A percentile compares a stretch with the other conserved stretches of the same genome.
phyloP scores from a whole-genome alignment of 2,888 invertebrate genomes.

The Cheilosia urbana region DNA sequence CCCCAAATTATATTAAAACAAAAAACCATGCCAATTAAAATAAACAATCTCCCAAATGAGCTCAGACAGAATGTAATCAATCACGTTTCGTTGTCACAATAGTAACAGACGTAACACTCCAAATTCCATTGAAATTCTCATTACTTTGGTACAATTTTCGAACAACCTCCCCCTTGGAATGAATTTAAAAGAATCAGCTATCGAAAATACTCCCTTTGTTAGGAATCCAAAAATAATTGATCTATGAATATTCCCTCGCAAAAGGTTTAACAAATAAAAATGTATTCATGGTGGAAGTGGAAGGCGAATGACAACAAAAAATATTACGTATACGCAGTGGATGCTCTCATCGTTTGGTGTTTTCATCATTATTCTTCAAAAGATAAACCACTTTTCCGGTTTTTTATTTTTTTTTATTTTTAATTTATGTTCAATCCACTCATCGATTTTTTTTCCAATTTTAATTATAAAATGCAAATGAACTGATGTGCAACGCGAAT shows the following conservation, averaged over 20 bases:
- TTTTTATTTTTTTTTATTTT: not conserved
- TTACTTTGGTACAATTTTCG: not conserved
- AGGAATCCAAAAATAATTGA: slow-evolving; percentile 34
- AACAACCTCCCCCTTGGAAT: not conserved
- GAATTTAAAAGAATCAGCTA: not conserved
- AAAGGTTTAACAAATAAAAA: slow-evolving; percentile 13
- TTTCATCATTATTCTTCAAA: not conserved
- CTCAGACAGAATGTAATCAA: slow-evolving; percentile 1
- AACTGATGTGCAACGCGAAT: slow-evolving; percentile 9
- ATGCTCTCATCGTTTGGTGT: not conserved
- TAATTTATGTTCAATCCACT: not conserved
- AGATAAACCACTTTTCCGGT: not conserved
- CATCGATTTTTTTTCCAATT: slow-evolving; percentile 43
- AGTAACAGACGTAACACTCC: not conserved
- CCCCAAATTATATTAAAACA: too few relatives aligned
- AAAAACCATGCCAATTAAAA: not conserved
- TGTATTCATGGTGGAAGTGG: not conserved
- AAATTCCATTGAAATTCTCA: not conserved
- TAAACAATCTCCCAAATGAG: not conserved
- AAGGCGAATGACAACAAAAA: not conserved
- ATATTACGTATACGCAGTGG: slow-evolving; percentile 34
- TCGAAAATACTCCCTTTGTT: slow-evolving; percentile 15
- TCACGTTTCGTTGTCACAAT: not conserved
- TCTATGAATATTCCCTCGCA: slow-evolving; percentile 1
- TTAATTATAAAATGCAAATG: slow-evolving; percentile 72